Percentiles rank a stretch among this genome's conserved stretches.
Evolutionary conservation across 2,888 invertebrate genomes (phyloP).

Genomic region (Pristionchus fissidentatus): DNA sequence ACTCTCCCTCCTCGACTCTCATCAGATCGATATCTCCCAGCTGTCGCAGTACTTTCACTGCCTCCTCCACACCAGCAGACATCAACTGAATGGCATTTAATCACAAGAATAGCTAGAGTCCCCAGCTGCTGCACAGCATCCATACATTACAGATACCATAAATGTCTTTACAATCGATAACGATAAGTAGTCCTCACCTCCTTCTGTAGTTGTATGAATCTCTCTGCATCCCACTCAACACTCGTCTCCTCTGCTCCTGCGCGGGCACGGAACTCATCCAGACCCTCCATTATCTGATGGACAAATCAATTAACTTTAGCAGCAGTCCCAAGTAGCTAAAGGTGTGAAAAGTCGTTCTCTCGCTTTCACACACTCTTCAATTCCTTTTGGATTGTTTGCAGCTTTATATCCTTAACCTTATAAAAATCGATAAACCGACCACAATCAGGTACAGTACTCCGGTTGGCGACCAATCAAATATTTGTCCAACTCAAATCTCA

Average conservation of each 20-base stretch:
- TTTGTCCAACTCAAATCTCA: not conserved
- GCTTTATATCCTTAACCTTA: not conserved
- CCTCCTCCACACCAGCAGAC: slow-evolving; percentile 29
- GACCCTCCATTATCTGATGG: slow-evolving; percentile 15
- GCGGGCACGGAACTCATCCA: slow-evolving; percentile 38
- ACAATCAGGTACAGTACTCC: not conserved
- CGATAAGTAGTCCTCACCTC: not conserved
- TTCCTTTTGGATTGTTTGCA: not conserved
- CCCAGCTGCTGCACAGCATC: not conserved
- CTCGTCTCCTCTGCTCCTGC: not conserved
- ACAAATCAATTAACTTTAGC: no score
- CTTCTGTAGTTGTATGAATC: slow-evolving; percentile 30
- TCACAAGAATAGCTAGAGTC: not conserved
- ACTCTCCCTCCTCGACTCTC: slow-evolving; percentile 36
- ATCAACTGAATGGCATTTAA: slow-evolving; percentile 7
- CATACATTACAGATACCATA: not conserved
- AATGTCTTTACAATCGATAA: not conserved
- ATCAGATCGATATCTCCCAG: slow-evolving; percentile 18
- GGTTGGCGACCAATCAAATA: not conserved
- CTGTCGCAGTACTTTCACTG: slow-evolving; percentile 37
- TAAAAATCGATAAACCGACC: not conserved
- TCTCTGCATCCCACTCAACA: slow-evolving; percentile 10
- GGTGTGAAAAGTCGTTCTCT: no score
- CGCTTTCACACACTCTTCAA: not conserved
- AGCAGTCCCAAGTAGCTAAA: no score